A percentile compares a stretch with the other conserved stretches of the same genome.
Evolutionary conservation across 2,888 invertebrate species (phyloP).

Genomic region (Xylocampa areola): DNA sequence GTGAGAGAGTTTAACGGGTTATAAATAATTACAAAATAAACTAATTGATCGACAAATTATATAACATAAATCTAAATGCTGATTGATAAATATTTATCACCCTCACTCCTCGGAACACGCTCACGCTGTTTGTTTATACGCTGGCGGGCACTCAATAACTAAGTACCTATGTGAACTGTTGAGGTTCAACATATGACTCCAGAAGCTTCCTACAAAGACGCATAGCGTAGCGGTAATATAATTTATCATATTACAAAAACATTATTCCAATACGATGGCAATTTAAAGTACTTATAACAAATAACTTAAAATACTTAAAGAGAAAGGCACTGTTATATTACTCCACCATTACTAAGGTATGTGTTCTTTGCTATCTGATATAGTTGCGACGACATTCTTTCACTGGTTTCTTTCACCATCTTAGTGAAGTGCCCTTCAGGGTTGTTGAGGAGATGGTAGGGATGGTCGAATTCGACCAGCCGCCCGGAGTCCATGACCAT

Average conservation of each 20-base stretch:
- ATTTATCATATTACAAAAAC: slow-evolving; percentile 30
- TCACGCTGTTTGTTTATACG: too few species aligned
- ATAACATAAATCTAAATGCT: slow-evolving; percentile 28
- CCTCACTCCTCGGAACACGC: slow-evolving; percentile 1
- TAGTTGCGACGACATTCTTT: slow-evolving; percentile 85
- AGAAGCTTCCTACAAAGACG: too few species aligned
- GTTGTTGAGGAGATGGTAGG: slow-evolving; percentile 91
- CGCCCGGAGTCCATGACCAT: slow-evolving; percentile 96
- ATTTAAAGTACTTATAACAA: slow-evolving; percentile 44
- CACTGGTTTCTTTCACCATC: slow-evolving; percentile 93
- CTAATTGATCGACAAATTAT: slow-evolving; percentile 17
- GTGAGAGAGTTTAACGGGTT: slow-evolving; percentile 3
- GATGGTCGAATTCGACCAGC: slow-evolving; percentile 93
- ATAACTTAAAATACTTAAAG: slow-evolving; percentile 36
- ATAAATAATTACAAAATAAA: slow-evolving; percentile 12
- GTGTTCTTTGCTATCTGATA: slow-evolving; percentile 84
- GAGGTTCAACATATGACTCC: too few species aligned
- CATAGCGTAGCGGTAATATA: slow-evolving; percentile 7
- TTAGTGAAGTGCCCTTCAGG: slow-evolving; percentile 90
- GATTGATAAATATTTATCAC: slow-evolving; percentile 11
- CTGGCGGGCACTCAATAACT: too few species aligned
- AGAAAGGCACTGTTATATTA: slow-evolving; percentile 70
- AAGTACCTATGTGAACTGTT: too few species aligned
- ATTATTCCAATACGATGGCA: slow-evolving; percentile 47
- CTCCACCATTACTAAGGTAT: slow-evolving; percentile 78